Percentiles rank a stretch among this genome's conserved stretches.
These are phyloP conservation scores for Pheosia tremula DNA, from an alignment of 2,888 invertebrate genomes.

Conservation along the genomic window DNA sequence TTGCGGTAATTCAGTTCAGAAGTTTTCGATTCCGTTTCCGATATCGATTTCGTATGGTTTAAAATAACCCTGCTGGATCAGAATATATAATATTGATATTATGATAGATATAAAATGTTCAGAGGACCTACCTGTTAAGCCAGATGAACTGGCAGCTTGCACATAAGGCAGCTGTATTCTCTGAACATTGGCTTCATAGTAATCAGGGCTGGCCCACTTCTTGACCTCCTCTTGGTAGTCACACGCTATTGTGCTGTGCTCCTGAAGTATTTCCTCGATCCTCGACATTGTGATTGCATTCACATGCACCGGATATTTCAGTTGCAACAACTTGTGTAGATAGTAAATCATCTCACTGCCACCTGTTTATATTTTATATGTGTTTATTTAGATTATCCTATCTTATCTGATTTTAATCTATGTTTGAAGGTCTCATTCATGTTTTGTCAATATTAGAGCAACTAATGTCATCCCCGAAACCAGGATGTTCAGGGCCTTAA, in stretches of 20 bases:
- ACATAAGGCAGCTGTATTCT: slow-evolving; percentile 94
- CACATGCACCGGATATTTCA: slow-evolving; percentile 96
- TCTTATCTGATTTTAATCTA: too few species aligned
- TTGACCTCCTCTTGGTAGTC: slow-evolving; percentile 92
- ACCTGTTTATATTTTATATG: slow-evolving; percentile 53
- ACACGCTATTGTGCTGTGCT: slow-evolving; percentile 90
- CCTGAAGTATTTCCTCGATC: slow-evolving; percentile 93
- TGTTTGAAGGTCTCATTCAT: too few species aligned
- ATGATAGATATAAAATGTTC: too few species aligned
- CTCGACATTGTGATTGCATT: slow-evolving; percentile 94
- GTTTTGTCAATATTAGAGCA: too few species aligned
- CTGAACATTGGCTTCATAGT: slow-evolving; percentile 92
- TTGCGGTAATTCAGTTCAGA: too few species aligned
- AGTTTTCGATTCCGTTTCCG: too few species aligned
- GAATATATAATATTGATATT: too few species aligned
- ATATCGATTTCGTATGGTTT: too few species aligned
- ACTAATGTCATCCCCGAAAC: too few species aligned
- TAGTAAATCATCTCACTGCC: slow-evolving; percentile 94
- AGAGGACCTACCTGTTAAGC: slow-evolving; percentile 81
- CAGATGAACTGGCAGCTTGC: slow-evolving; percentile 85
- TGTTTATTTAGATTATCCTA: too few species aligned
- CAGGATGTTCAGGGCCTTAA: too few species aligned
- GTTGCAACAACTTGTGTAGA: slow-evolving; percentile 93
- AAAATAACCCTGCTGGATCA: too few species aligned
- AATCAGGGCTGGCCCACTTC: slow-evolving; percentile 92